phyloP scores from a whole-genome alignment of 2,113 vertebrate species.

The Pedionomus torquatus region DNA sequence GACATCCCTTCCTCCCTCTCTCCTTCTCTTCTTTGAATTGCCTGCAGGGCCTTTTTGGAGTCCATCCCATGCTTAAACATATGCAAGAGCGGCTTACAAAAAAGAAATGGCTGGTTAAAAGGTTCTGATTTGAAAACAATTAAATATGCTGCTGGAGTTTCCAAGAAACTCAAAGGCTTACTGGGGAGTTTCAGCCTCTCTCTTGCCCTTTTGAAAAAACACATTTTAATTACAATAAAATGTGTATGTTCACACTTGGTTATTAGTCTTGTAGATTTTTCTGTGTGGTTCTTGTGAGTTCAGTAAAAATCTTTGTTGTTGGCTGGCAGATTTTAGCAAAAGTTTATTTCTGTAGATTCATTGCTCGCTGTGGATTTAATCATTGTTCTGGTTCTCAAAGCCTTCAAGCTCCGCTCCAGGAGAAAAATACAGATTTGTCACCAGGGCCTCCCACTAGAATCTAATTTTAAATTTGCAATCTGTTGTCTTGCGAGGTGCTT shows the following conservation, averaged over 20 bases:
- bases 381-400: conserved; percentile 68
- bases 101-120: conserved; percentile 7
- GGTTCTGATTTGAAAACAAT: conserved; percentile 48
- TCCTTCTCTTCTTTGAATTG: neutral
- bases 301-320: conserved; percentile 44
- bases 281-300: conserved; percentile 13
- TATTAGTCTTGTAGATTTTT: conserved; percentile 36
- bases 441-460: conserved; percentile 78
- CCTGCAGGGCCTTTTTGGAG: conserved; percentile 45
- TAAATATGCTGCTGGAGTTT: conserved; percentile 30
- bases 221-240: conserved; percentile 32
- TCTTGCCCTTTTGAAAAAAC: conserved; percentile 12
- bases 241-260: conserved; percentile 7
- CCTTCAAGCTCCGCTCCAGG: conserved; percentile 56
- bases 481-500: conserved; percentile 81
- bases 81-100: conserved; percentile 1
- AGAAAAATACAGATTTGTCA: conserved; percentile 75
- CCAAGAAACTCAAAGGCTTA: conserved; percentile 36
- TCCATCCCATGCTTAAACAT: neutral
- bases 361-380: conserved; percentile 61
- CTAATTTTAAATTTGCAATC: conserved; percentile 84
- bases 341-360: conserved; percentile 67
- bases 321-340: conserved; percentile 61
- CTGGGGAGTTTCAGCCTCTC: conserved; percentile 19
- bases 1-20: neutral